A percentile compares a stretch with the other conserved stretches of the same genome.
Evolutionary conservation across 2,888 invertebrate genomes (phyloP).

Genomic region (Apocheima hispidaria): DNA sequence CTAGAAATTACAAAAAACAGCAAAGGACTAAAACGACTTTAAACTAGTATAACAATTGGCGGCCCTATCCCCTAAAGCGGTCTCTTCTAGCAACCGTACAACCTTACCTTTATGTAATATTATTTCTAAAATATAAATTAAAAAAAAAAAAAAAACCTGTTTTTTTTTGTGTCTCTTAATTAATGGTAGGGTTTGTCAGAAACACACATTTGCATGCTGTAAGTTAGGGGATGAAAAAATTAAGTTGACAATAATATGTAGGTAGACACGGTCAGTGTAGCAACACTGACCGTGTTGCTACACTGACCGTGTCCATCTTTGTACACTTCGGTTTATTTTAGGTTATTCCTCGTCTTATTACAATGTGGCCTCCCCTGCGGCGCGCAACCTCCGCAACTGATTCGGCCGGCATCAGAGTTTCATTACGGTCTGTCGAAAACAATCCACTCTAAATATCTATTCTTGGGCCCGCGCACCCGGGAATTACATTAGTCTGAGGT

Average conservation of each 20-base stretch:
- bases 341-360: constrained; percentile 85
- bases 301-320: constrained; percentile 50
- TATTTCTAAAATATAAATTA: too few species aligned
- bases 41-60: too few species aligned
- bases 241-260: not conserved
- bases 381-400: constrained; percentile 83
- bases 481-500: constrained; percentile 87
- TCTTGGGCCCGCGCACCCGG: constrained; percentile 84
- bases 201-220: too few species aligned
- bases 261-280: constrained; percentile 49
- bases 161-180: too few species aligned
- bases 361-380: constrained; percentile 85
- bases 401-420: constrained; percentile 85
- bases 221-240: too few species aligned
- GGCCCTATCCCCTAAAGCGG: too few species aligned
- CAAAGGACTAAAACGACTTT: too few species aligned
- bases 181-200: too few species aligned
- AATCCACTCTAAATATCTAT: constrained; percentile 87
- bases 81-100: too few species aligned
- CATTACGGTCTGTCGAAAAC: constrained; percentile 87
- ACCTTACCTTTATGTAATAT: too few species aligned
- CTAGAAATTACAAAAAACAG: too few species aligned
- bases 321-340: constrained; percentile 80
- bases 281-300: constrained; percentile 18
- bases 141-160: too few species aligned